phyloP scores from a whole-genome alignment of 2,113 vertebrate species.

The Bufo gargarizans region DNA sequence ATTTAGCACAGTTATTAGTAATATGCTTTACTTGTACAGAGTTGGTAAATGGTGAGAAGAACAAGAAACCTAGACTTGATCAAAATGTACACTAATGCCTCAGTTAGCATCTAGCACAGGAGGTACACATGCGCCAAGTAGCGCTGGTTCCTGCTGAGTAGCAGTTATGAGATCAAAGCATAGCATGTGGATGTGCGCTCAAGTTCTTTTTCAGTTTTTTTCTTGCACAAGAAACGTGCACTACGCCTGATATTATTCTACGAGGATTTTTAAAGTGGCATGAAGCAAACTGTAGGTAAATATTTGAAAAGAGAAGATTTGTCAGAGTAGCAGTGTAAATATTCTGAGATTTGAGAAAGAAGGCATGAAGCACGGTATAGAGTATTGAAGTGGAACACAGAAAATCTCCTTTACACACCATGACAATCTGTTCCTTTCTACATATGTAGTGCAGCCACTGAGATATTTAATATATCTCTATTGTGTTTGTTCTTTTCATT shows the following conservation, averaged over 20 bases:
- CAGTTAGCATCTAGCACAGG: no score
- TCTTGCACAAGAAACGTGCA: not conserved
- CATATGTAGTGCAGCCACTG: not conserved
- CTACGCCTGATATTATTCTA: not conserved
- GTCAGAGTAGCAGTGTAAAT: constrained; percentile 21
- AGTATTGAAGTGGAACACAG: constrained; percentile 43
- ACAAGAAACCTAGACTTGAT: no score
- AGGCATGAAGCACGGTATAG: constrained; percentile 38
- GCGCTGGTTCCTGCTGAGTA: no score
- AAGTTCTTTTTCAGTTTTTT: no score
- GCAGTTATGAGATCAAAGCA: no score
- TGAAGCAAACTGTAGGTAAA: constrained; percentile 4
- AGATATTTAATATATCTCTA: not conserved
- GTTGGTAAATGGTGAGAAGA: not conserved
- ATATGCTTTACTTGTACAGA: not conserved
- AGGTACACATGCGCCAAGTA: no score
- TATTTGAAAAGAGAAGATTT: constrained; percentile 27
- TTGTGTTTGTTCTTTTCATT: not conserved
- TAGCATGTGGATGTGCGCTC: no score
- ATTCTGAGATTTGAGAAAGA: constrained; percentile 26
- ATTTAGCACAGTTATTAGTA: not conserved
- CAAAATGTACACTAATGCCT: no score
- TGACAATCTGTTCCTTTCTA: constrained; percentile 23
- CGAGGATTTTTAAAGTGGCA: not conserved
- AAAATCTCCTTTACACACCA: constrained; percentile 28